Percentiles rank a stretch among this genome's conserved stretches.
Evolutionary conservation across 2,888 invertebrate genomes (phyloP).

Genomic region (Xiphydria camelus): DNA sequence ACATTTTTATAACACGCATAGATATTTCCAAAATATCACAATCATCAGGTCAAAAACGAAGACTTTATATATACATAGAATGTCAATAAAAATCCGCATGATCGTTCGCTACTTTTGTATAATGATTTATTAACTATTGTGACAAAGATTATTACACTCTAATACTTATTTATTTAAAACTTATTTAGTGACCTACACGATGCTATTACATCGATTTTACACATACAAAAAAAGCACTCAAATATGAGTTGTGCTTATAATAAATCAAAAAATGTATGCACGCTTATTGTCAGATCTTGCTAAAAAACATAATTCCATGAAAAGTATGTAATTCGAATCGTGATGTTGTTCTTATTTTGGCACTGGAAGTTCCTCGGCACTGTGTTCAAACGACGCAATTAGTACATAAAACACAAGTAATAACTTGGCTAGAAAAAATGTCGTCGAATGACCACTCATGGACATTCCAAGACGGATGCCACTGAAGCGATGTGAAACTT

Average conservation of each 20-base stretch:
- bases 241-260: background rate
- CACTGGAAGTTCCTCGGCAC: conserved; percentile 43
- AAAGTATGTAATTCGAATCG: conserved; percentile 13
- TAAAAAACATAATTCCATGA: conserved; percentile 21
- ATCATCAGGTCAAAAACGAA: no score
- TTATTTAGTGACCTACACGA: conserved; percentile 20
- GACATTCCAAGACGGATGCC: no score
- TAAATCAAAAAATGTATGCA: conserved; percentile 36
- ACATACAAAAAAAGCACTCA: background rate
- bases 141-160: conserved; percentile 18
- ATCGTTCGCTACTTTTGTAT: no score
- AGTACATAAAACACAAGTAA: conserved; percentile 12
- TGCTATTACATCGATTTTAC: background rate
- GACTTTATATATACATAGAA: no score
- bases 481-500: no score
- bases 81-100: no score
- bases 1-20: no score
- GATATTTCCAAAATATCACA: no score
- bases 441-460: no score
- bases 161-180: conserved; percentile 40
- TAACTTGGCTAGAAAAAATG: no score
- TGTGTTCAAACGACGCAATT: conserved; percentile 15
- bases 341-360: conserved; percentile 45
- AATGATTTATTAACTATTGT: conserved; percentile 13
- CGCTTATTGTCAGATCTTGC: conserved; percentile 47